Conservation (phyloP, 2,797 vertebrate species). For the Tokudaia muenninki region DNA sequence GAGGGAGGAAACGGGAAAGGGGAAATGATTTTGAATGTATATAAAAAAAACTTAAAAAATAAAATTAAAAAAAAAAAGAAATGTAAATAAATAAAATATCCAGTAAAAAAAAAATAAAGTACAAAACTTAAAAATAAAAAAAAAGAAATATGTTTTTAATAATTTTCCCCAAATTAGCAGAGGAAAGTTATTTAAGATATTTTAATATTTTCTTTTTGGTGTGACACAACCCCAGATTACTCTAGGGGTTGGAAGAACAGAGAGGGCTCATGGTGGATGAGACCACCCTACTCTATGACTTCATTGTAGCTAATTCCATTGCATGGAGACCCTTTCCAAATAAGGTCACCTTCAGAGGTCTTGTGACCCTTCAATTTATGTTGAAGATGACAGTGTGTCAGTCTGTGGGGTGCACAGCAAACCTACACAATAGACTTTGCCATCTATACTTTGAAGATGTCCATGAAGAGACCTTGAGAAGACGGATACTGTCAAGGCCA, state of each 20-base stretch:
- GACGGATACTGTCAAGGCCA: not conserved
- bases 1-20: too few species aligned
- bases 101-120: too few species aligned
- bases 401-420: not conserved
- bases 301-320: not conserved
- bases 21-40: too few species aligned
- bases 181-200: not conserved
- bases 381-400: not conserved
- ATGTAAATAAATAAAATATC: too few species aligned
- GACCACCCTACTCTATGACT: not conserved
- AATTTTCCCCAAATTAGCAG: not conserved
- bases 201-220: not conserved
- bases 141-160: constrained; percentile 2
- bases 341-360: not conserved
- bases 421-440: accelerated
- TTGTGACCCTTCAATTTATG: not conserved
- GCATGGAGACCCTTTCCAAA: not conserved
- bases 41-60: too few species aligned
- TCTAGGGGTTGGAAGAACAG: not conserved
- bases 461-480: not conserved
- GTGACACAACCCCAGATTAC: not conserved
- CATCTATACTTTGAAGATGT: not conserved
- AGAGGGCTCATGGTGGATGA: not conserved
- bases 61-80: too few species aligned
- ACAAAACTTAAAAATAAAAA: too few species aligned